Percentiles rank a stretch among this genome's conserved stretches.
These are phyloP conservation scores for Lasioglossum lativentre DNA, from an alignment of 2,888 invertebrate genomes.

Conservation along the genomic window DNA sequence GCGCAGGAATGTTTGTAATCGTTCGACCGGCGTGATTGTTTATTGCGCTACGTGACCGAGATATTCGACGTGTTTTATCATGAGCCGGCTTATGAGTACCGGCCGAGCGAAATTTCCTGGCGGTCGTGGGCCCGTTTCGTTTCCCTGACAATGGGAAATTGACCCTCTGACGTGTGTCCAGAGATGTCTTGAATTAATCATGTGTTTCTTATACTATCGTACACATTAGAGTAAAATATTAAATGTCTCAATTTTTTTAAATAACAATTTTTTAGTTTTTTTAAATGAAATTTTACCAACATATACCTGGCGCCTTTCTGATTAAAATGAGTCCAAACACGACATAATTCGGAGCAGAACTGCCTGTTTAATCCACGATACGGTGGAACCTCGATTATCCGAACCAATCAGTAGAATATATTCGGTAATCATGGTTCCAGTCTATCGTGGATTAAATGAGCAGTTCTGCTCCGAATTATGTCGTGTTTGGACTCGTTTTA, in stretches of 20 bases:
- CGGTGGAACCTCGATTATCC: too few species aligned
- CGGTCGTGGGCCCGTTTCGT: not conserved
- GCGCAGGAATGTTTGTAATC: slow-evolving; percentile 31
- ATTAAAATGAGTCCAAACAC: too few species aligned
- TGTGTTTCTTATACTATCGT: too few species aligned
- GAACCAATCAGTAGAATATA: too few species aligned
- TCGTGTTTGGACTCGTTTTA: too few species aligned
- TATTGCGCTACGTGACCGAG: slow-evolving; percentile 29
- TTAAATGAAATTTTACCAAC: not conserved
- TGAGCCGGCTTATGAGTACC: not conserved
- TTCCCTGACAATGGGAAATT: not conserved
- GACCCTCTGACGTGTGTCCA: not conserved
- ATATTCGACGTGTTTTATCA: slow-evolving; percentile 11
- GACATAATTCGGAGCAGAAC: too few species aligned
- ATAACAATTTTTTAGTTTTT: not conserved
- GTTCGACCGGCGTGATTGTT: slow-evolving; percentile 15
- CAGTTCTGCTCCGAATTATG: too few species aligned
- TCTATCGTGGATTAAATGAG: too few species aligned
- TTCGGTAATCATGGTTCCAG: too few species aligned
- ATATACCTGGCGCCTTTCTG: too few species aligned
- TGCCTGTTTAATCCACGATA: too few species aligned
- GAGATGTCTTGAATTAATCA: not conserved
- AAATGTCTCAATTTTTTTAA: not conserved
- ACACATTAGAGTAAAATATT: not conserved
- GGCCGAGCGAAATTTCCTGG: not conserved